Base-by-base conservation (phyloP, 2,113 vertebrate genomes). In the Phylloscopus trochiloides region DNA sequence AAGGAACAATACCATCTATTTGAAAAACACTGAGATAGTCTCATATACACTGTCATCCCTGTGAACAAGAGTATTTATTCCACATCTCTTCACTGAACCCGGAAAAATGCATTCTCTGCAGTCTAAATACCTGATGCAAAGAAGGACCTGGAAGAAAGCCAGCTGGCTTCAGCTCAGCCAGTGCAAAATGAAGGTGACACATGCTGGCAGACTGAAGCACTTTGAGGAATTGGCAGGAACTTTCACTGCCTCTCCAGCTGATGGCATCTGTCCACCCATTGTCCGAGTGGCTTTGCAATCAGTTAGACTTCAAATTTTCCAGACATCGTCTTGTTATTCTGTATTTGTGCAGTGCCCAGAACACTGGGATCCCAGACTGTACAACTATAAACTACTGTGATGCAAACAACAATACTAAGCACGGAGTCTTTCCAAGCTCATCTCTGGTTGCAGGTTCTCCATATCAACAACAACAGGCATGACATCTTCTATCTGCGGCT, bases 171-270 rank as follows among this genome's bases (percentile, higher is more conserved):
- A 25, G 28, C 21, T 72, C 55, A 92, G 55, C 14, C 36, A 58
- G 20, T 18, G 28, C 81, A 71, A 91, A 94, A 72, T 3, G 4
- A 51, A 95, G 68, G 84, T 92, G 94, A 88, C 86, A 91, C 43
- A 47, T 47, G 31, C 15, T 94, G 93, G 77, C 88, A 94, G 59
- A 42, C 32, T 54, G 57, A 85, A 91, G 26, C 34, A 83, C 70
- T 95, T 92, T 94, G 84, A 97, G 90, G 81, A 96, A 88, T 1
- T 93, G 83, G 58, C 90, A 93, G 47, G 38, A 90, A 76, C 51
- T 92, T 86, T 84, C 59, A 67, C 47, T 79, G 88, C 57, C 58
- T 83, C 72, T 94, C 65, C 84, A 88, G 66, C 0, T 88, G 54
- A 96, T 89, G 83, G 83, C 91, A 93, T 85, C 51, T 88, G 38